A percentile compares a stretch with the other conserved stretches of the same genome.
Evolutionary conservation across 1,140 invertebrate genomes (phyloP).

Genomic region (Aleiodes sp.): DNA sequence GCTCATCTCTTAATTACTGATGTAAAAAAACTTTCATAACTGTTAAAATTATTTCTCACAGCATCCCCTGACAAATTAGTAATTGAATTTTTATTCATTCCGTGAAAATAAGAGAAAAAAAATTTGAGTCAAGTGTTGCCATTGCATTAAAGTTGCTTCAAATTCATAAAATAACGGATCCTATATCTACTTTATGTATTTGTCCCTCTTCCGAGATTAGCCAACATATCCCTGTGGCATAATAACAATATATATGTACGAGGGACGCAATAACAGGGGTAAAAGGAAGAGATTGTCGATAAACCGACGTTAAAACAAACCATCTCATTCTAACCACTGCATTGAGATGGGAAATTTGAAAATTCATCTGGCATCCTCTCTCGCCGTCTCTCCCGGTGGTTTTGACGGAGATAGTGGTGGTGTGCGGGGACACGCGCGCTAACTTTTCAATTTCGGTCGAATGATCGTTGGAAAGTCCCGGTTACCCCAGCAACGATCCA

Average conservation of each 20-base stretch:
- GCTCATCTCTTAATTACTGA: too few species aligned
- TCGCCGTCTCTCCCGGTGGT: conserved; percentile 34
- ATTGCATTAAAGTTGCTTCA: too few species aligned
- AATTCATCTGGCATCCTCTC: neutral
- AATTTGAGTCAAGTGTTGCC: too few species aligned
- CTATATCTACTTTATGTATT: too few species aligned
- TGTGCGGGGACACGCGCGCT: conserved; percentile 41
- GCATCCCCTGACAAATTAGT: too few species aligned
- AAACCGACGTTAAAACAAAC: neutral
- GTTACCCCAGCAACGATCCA: conserved; percentile 65
- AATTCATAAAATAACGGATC: too few species aligned
- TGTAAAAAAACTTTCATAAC: too few species aligned
- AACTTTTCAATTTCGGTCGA: conserved; percentile 67
- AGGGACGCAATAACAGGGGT: neutral
- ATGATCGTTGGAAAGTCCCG: conserved; percentile 57
- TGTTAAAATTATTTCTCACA: too few species aligned
- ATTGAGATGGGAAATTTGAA: neutral
- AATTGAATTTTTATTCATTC: too few species aligned
- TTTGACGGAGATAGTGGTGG: conserved; percentile 31
- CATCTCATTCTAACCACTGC: neutral
- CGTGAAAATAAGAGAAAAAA: too few species aligned
- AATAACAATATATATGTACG: neutral
- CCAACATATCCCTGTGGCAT: too few species aligned
- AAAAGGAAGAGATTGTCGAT: neutral
- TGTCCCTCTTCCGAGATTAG: too few species aligned